phyloP scores from a whole-genome alignment of 2,888 invertebrate species.

The Cosmopolites sordidus region DNA sequence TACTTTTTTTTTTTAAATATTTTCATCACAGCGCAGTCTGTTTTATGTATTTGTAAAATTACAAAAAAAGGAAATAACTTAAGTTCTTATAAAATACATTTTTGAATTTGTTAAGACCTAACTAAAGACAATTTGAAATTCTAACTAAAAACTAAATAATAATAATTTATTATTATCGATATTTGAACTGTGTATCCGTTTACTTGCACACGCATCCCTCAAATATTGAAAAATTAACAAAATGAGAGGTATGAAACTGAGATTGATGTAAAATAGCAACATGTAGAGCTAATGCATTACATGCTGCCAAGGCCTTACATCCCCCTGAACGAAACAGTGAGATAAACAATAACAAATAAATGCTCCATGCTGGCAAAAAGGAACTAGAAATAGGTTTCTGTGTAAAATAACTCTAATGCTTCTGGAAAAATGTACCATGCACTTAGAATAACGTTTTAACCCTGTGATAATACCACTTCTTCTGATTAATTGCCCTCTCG shows the following conservation, averaged over 20 bases:
- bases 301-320: no score
- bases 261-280: no score
- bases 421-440: no score
- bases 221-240: no score
- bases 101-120: slow-evolving; percentile 8
- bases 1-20: slow-evolving; percentile 27
- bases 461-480: background rate
- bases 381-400: background rate
- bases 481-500: background rate
- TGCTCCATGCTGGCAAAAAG: background rate
- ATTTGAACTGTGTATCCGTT: background rate
- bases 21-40: slow-evolving; percentile 38
- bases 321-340: no score
- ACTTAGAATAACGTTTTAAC: background rate
- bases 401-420: no score
- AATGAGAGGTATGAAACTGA: no score
- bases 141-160: slow-evolving; percentile 18
- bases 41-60: slow-evolving; percentile 20
- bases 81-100: slow-evolving; percentile 7
- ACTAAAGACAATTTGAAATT: slow-evolving; percentile 19
- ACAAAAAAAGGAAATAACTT: slow-evolving; percentile 21
- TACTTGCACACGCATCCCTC: no score
- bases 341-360: background rate
- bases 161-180: no score
- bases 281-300: no score